A percentile compares a stretch with the other conserved stretches of the same genome.
Evolutionary conservation across 2,888 invertebrate species (phyloP).

Genomic region (Zootermopsis nevadensis): DNA sequence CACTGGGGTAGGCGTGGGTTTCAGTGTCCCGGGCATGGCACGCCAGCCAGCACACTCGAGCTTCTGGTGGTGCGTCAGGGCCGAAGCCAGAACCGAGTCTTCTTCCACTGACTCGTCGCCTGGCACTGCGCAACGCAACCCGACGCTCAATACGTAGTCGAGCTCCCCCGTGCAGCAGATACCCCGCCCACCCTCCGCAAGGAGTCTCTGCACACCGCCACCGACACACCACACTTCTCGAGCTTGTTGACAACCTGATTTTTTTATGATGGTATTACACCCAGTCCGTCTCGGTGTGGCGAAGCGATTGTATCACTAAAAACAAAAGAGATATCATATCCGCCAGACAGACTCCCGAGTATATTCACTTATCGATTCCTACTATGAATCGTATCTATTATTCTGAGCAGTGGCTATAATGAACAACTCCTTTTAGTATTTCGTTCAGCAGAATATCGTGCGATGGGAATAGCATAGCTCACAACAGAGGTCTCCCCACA

Average conservation of each 20-base stretch:
- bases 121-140: constrained; percentile 29
- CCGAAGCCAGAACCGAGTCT: neutral
- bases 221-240: constrained; percentile 28
- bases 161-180: constrained; percentile 21
- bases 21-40: constrained; percentile 19
- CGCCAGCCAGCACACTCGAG: constrained; percentile 22
- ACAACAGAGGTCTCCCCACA: neutral
- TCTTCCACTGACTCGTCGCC: constrained; percentile 2
- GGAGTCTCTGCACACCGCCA: constrained; percentile 11
- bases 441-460: too few species aligned
- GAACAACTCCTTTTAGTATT: neutral
- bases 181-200: constrained; percentile 4
- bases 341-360: neutral
- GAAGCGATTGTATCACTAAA: neutral
- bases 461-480: neutral
- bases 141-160: constrained; percentile 34
- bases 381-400: neutral
- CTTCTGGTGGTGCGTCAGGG: constrained; percentile 21
- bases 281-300: neutral
- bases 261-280: constrained; percentile 2
- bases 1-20: constrained; percentile 12
- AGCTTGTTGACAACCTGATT: constrained; percentile 36
- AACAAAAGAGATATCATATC: neutral
- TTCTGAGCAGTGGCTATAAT: neutral
- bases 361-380: neutral